Conservation (phyloP, 2,888 invertebrate genomes). For the Eilema sororculum region DNA sequence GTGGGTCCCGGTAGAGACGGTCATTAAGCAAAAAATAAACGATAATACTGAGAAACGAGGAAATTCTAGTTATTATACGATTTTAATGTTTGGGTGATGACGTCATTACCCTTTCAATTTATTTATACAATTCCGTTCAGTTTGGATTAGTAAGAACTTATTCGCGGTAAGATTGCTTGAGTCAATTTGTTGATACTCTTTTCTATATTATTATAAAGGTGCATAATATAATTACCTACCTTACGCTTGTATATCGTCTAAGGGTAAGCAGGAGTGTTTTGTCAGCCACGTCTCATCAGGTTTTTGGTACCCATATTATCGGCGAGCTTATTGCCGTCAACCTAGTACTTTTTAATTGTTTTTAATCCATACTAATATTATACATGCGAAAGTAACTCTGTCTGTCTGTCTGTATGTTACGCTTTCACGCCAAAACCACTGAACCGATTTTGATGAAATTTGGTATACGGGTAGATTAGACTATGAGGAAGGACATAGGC, state of each 20-base stretch:
- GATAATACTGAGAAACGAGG: conserved; percentile 68
- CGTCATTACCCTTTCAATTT: conserved; percentile 21
- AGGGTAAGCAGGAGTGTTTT: too few species aligned
- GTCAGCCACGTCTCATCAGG: neutral
- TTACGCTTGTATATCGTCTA: too few species aligned
- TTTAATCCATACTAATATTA: too few species aligned
- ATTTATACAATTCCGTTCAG: neutral
- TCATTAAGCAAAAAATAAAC: conserved; percentile 79
- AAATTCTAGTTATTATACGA: conserved; percentile 44
- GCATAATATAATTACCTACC: too few species aligned
- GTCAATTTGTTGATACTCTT: neutral
- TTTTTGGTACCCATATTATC: neutral
- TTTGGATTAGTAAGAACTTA: neutral
- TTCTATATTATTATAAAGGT: too few species aligned
- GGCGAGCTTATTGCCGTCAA: neutral
- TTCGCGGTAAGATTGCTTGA: neutral
- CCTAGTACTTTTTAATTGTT: too few species aligned
- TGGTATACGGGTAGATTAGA: too few species aligned
- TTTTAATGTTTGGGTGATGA: conserved; percentile 40
- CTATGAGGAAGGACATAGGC: too few species aligned
- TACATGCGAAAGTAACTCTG: too few species aligned
- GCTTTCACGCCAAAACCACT: too few species aligned
- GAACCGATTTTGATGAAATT: too few species aligned
- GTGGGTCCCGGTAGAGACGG: conserved; percentile 54
- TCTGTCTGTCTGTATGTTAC: too few species aligned